phyloP scores from a whole-genome alignment of 2,797 vertebrate species.

The Hozukius guyotensis region DNA sequence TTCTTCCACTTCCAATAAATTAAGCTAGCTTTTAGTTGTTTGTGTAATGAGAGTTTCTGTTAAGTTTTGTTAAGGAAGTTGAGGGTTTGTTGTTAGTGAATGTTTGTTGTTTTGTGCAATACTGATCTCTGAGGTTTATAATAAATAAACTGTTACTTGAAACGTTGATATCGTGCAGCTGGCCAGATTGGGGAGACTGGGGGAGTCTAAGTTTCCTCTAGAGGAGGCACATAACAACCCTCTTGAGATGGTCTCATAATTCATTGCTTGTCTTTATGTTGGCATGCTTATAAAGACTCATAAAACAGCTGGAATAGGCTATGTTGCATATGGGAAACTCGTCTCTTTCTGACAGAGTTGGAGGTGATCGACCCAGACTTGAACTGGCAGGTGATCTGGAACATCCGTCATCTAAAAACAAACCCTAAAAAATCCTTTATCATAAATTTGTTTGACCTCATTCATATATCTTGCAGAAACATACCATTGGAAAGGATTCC shows the following conservation, averaged over 20 bases:
- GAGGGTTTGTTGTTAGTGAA: background rate
- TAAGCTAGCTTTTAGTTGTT: background rate
- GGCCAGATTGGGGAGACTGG: background rate
- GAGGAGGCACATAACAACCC: background rate
- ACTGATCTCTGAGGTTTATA: background rate
- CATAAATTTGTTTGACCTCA: background rate
- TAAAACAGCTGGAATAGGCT: constrained; percentile 1
- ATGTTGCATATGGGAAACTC: background rate
- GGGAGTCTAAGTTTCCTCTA: background rate
- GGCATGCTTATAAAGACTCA: background rate
- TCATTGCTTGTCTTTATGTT: constrained; percentile 13
- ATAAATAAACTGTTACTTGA: background rate
- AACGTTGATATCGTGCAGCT: background rate
- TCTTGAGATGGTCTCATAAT: background rate
- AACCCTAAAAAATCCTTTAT: background rate
- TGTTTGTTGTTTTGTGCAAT: too few relatives aligned
- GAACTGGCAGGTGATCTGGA: background rate
- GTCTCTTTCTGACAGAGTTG: background rate
- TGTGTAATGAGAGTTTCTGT: background rate
- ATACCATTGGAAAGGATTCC: background rate
- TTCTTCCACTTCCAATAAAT: background rate
- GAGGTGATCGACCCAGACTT: background rate
- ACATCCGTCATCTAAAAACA: background rate
- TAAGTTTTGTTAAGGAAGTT: background rate
- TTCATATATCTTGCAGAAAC: background rate